Evolutionary conservation across 2,113 vertebrate genomes (phyloP), one percentile per base, ranked within the genome.

Genomic region (Burhinus oedicnemus): DNA sequence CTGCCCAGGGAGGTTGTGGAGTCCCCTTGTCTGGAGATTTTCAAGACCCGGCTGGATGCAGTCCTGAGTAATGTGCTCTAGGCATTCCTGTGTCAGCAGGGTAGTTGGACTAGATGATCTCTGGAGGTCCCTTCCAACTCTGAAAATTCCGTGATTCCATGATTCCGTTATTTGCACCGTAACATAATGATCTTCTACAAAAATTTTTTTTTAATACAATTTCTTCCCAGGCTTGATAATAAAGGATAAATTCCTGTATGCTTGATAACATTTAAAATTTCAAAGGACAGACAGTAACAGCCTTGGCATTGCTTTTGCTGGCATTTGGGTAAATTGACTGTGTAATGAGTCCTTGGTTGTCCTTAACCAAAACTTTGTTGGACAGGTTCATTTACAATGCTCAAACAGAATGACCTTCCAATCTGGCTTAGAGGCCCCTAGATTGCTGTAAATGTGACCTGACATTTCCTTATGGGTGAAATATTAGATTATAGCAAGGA

Each of bases 401-500:
- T 97, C 95, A 96, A 97, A 93, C 69, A 98, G 96, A 97, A 98
- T 98, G 97, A 98, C 98, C 97, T 98, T 98, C 97, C 94, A 78
- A 86, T 98, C 86, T 97, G 95, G 58, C 89, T 98, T 97, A 96
- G 97, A 98, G 96, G 91, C 64, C 96, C 62, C 83, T 96, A 79
- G 83, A 97, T 97, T 97, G 96, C 84, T 97, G 86, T 87, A 98
- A 98, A 98, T 98, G 81, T 88, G 96, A 98, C 98, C 98, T 98
- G 98, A 98, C 98, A 98, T 98, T 98, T 98, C 96, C 93, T 97
- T 98, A 98, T 94, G 94, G 96, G 89, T 97, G 83, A 97, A 91
- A 98, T 98, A 98, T 98, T 98, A 97, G 97, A 98, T 98, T 98
- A 98, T 94, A 98, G 79, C 90, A 96, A 95, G 97, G 87, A 97